Evolutionary conservation across 1,140 invertebrate species (phyloP).

Genomic region (Hormaphis cornu): DNA sequence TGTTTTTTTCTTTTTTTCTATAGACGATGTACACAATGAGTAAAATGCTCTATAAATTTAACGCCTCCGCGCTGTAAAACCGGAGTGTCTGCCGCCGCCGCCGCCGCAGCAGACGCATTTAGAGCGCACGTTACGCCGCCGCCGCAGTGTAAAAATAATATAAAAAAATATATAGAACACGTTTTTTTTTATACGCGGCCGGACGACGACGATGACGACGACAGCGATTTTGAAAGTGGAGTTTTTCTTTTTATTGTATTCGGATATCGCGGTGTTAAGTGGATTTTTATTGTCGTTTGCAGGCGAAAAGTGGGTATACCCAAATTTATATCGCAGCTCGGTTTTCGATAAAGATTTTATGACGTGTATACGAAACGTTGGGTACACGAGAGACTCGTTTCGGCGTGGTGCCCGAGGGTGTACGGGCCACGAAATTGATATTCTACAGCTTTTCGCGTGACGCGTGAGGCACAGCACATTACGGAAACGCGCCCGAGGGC

Average conservation of each 20-base stretch:
- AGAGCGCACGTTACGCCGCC: background rate
- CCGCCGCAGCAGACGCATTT: conserved; percentile 3
- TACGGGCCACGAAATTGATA: background rate
- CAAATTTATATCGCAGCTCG: background rate
- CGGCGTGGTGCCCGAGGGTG: too few species aligned
- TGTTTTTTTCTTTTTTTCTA: background rate
- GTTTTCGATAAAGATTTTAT: background rate
- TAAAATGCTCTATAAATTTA: conserved; percentile 27
- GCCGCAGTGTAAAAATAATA: conserved; percentile 8
- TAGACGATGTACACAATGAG: background rate
- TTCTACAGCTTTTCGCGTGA: background rate
- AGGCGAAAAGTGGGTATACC: background rate
- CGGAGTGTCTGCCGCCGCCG: too few species aligned
- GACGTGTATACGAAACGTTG: background rate
- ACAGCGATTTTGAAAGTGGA: background rate
- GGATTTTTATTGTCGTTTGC: background rate
- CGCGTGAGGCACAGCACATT: background rate
- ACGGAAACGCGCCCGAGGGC: too few species aligned
- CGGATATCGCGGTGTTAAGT: background rate
- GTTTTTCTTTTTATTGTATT: background rate
- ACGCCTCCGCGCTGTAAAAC: conserved; percentile 20
- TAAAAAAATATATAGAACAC: background rate
- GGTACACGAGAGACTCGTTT: too few species aligned
- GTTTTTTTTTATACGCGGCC: background rate
- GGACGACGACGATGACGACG: background rate